Percentiles rank a stretch among this genome's conserved stretches.
phyloP scores from a whole-genome alignment of 2,113 vertebrate species.

The Tachycineta bicolor region DNA sequence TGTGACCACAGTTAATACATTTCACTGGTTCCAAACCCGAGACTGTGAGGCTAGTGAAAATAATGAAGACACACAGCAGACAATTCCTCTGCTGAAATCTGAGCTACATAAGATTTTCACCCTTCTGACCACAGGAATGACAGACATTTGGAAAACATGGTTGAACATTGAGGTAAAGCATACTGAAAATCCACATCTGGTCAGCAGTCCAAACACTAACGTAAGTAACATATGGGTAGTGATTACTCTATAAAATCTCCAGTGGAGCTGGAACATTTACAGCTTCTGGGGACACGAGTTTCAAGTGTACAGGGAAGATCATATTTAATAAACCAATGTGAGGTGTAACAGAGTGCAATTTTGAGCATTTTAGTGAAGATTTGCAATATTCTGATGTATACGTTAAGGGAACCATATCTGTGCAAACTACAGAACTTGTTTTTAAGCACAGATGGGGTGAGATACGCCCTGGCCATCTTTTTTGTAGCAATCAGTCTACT shows the following conservation, averaged over 20 bases:
- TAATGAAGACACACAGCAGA: not conserved
- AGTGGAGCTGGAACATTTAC: not conserved
- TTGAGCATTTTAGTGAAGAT: not conserved
- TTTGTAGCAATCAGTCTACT: constrained; percentile 41
- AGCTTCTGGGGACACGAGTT: not conserved
- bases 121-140: not conserved
- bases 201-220: not conserved
- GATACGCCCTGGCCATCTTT: not conserved
- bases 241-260: constrained; percentile 9
- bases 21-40: not conserved
- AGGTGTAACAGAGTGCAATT: not conserved
- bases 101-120: not conserved
- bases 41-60: not conserved
- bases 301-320: not conserved
- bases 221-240: not conserved
- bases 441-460: not conserved
- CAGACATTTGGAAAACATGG: not conserved
- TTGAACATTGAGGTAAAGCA: not conserved
- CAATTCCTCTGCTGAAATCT: not conserved
- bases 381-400: not conserved
- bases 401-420: accelerated
- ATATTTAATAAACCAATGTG: not conserved
- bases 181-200: not conserved
- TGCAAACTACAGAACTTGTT: not conserved
- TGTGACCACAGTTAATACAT: not conserved